phyloP scores from a whole-genome alignment of 2,888 invertebrate species.

The Athrips mouffetella region DNA sequence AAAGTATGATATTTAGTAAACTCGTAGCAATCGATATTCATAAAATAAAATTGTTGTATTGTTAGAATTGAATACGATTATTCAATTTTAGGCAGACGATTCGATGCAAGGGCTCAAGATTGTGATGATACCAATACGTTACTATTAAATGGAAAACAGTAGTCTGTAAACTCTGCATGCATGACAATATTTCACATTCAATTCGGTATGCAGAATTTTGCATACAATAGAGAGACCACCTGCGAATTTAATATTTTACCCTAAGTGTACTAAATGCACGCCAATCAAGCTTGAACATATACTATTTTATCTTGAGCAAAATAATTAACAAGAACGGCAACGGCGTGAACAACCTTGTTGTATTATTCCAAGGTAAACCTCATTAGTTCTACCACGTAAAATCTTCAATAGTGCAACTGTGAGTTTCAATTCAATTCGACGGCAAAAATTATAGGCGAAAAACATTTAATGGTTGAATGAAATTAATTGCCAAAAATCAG shows the following conservation, averaged over 20 bases:
- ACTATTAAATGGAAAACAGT: no score
- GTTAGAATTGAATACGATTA: no score
- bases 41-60: no score
- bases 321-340: neutral
- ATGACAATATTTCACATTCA: neutral
- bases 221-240: constrained; percentile 16
- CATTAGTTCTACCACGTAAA: neutral
- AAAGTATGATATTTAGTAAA: no score
- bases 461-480: neutral
- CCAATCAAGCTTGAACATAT: neutral
- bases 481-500: constrained; percentile 22
- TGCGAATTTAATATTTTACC: neutral
- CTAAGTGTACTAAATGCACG: neutral
- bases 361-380: neutral
- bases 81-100: no score
- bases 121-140: no score
- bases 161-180: no score
- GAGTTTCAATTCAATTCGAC: neutral
- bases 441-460: neutral
- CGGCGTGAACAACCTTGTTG: neutral
- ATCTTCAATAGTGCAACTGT: neutral
- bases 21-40: no score
- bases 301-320: neutral
- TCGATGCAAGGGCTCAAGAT: no score
- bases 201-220: neutral